Evolutionary conservation across 1,140 invertebrate genomes (phyloP).

Genomic region (Dolichoris vasculosae): DNA sequence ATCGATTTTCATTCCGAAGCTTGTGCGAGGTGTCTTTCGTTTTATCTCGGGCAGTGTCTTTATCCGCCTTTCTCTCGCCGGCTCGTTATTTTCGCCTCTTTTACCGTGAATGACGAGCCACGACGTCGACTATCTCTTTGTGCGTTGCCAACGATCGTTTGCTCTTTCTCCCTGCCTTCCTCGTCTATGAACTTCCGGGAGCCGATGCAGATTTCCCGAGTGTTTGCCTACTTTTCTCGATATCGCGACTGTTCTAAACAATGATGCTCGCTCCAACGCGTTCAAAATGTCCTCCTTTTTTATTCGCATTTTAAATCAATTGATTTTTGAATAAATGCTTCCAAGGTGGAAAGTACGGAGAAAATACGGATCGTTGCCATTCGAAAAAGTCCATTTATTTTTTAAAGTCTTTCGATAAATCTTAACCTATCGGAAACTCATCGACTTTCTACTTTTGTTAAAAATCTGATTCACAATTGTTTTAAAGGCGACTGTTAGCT

Average conservation of each 20-base stretch:
- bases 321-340: not conserved
- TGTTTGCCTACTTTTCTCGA: not conserved
- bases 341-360: not conserved
- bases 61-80: too few relatives aligned
- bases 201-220: not conserved
- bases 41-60: not conserved
- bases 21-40: too few relatives aligned
- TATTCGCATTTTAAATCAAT: not conserved
- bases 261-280: not conserved
- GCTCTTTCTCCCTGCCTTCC: too few relatives aligned
- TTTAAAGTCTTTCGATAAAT: not conserved
- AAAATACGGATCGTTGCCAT: not conserved
- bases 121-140: too few relatives aligned
- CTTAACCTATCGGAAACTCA: not conserved
- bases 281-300: not conserved
- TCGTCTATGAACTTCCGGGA: not conserved
- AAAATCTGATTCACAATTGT: not conserved
- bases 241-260: not conserved
- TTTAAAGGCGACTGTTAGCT: not conserved
- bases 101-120: too few relatives aligned
- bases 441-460: not conserved
- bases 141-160: too few relatives aligned
- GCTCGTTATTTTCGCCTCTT: too few relatives aligned
- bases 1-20: not conserved
- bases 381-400: not conserved